Conservation (phyloP, 2,888 invertebrate genomes). For the Bruchidius siliquastri region DNA sequence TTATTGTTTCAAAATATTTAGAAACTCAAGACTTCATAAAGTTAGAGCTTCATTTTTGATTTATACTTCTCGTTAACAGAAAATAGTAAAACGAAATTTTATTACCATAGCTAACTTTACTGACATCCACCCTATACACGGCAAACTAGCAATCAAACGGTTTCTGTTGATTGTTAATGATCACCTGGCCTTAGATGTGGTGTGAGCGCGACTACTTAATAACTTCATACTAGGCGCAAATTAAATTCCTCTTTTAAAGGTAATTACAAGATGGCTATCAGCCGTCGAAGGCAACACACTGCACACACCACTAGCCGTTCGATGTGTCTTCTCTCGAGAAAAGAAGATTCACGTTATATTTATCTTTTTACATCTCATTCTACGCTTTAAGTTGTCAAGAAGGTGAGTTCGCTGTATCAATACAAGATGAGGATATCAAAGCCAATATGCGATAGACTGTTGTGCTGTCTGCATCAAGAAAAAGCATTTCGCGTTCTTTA, state of each 20-base stretch:
- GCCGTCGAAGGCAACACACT: background rate
- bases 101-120: too few species aligned
- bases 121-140: background rate
- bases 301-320: background rate
- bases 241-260: background rate
- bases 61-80: too few species aligned
- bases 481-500: too few species aligned
- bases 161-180: background rate
- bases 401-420: background rate
- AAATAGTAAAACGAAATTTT: too few species aligned
- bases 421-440: background rate
- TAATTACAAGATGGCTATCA: background rate
- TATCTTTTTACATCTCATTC: background rate
- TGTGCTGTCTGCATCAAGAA: too few species aligned
- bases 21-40: too few species aligned
- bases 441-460: too few species aligned
- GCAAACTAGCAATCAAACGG: background rate
- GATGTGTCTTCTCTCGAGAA: background rate
- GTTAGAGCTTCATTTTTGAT: too few species aligned
- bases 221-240: background rate
- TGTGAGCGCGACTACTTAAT: background rate
- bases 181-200: background rate
- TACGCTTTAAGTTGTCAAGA: background rate
- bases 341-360: background rate
- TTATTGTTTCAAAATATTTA: too few species aligned